Conservation (phyloP, 2,113 vertebrate genomes). For the Oncorhynchus gorbuscha region DNA sequence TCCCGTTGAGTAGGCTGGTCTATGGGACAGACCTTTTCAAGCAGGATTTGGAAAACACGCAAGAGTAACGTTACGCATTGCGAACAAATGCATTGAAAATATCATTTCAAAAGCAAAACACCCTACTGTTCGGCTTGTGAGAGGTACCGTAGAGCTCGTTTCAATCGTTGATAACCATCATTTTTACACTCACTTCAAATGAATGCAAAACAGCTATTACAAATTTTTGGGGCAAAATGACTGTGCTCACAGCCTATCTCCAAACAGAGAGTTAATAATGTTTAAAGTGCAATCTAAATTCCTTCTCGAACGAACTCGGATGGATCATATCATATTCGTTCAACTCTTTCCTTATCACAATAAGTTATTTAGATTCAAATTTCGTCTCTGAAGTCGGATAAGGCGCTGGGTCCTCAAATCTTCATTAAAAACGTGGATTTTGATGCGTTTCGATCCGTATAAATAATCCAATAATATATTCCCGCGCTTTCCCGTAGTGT, state of each 20-base stretch:
- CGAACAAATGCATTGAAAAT: slow-evolving; percentile 21
- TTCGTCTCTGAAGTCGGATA: neutral
- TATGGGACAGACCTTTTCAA: neutral
- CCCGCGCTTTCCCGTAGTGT: neutral
- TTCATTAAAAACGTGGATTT: neutral
- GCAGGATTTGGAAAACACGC: slow-evolving; percentile 13
- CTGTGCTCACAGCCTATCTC: neutral
- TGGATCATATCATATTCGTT: slow-evolving; percentile 9
- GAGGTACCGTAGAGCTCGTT: neutral
- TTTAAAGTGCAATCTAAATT: slow-evolving; percentile 1
- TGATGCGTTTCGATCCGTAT: neutral
- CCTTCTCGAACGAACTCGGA: neutral
- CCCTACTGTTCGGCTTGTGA: slow-evolving; percentile 3
- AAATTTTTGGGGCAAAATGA: neutral
- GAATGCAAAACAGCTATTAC: neutral
- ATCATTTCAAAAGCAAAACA: neutral
- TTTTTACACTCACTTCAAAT: neutral
- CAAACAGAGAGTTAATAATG: neutral
- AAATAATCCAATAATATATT: neutral
- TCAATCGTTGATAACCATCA: neutral
- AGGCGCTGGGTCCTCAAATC: neutral
- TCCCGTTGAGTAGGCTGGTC: slow-evolving; percentile 10
- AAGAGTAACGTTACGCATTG: slow-evolving; percentile 15
- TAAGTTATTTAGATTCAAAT: slow-evolving; percentile 10
- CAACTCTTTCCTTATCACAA: neutral